A percentile compares a stretch with the other conserved stretches of the same genome.
These are phyloP conservation scores for Drosophila anceps DNA, from an alignment of 2,888 invertebrate genomes.

Conservation along the genomic window DNA sequence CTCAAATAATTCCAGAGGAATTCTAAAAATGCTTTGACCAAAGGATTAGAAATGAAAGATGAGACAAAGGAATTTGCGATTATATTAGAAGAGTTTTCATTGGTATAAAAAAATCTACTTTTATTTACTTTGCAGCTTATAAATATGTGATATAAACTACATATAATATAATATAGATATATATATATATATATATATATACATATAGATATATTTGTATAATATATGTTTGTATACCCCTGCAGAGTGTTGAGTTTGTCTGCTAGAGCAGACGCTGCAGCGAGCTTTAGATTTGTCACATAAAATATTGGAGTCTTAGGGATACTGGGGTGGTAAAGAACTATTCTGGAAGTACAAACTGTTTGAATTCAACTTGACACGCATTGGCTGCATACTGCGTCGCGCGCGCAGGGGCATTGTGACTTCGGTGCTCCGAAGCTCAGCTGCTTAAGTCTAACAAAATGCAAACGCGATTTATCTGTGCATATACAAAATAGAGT, in stretches of 20 bases:
- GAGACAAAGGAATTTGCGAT: too few species aligned
- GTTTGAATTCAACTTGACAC: too few species aligned
- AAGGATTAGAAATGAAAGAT: too few species aligned
- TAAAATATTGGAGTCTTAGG: not conserved
- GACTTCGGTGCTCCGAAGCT: not conserved
- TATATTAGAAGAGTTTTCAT: not conserved
- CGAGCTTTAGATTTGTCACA: not conserved
- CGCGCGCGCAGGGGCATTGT: not conserved
- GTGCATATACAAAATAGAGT: slow-evolving; percentile 3
- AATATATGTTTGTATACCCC: not conserved
- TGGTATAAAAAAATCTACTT: slow-evolving; percentile 14
- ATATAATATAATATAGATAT: not conserved
- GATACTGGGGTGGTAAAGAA: not conserved
- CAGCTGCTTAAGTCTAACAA: not conserved
- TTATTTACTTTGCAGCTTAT: not conserved
- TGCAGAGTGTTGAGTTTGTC: not conserved
- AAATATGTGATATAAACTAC: not conserved
- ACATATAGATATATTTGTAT: too few species aligned
- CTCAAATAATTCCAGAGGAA: not conserved
- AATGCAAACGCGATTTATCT: not conserved
- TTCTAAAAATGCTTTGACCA: too few species aligned
- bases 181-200: too few species aligned
- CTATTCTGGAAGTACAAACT: not conserved
- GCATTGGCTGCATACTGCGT: not conserved
- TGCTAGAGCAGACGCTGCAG: not conserved